Conservation (phyloP, 2,888 invertebrate species). For the Aleiodes leptofemur region DNA sequence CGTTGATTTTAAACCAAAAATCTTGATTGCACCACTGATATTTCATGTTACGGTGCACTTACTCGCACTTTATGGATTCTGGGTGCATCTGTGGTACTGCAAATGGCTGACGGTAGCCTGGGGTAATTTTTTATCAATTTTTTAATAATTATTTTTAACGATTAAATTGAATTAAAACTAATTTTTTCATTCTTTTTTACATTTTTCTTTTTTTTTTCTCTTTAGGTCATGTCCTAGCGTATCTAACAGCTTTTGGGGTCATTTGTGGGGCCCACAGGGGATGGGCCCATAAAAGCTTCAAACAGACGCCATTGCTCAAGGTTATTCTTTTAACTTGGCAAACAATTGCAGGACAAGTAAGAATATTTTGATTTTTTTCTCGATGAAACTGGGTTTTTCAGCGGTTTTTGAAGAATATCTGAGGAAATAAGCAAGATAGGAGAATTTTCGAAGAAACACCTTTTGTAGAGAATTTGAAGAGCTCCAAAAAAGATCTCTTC, state of each 20-base stretch:
- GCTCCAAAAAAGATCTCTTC: too few relatives aligned
- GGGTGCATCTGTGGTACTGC: slow-evolving; percentile 45
- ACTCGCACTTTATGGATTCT: slow-evolving; percentile 44
- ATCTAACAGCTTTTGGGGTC: slow-evolving; percentile 33
- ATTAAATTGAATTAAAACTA: not conserved
- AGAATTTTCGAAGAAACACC: too few relatives aligned
- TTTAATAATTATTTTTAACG: not conserved
- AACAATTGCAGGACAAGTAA: slow-evolving; percentile 58
- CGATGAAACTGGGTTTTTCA: not conserved
- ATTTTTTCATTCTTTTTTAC: not conserved
- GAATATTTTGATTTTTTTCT: slow-evolving; percentile 18
- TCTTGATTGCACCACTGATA: slow-evolving; percentile 28
- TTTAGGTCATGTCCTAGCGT: slow-evolving; percentile 39
- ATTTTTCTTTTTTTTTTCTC: slow-evolving; percentile 9
- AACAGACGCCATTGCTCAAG: slow-evolving; percentile 45
- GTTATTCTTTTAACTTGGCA: slow-evolving; percentile 50
- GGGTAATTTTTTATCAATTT: slow-evolving; percentile 45
- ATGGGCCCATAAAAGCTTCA: slow-evolving; percentile 56
- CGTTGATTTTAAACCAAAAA: slow-evolving; percentile 18
- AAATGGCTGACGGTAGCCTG: slow-evolving; percentile 50
- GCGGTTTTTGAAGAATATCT: too few relatives aligned
- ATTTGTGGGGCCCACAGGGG: slow-evolving; percentile 56
- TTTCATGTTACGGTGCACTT: slow-evolving; percentile 43
- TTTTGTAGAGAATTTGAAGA: too few relatives aligned
- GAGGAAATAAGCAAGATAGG: too few relatives aligned